Conservation (phyloP, 2,113 vertebrate genomes). For the Hemiscyllium ocellatum region DNA sequence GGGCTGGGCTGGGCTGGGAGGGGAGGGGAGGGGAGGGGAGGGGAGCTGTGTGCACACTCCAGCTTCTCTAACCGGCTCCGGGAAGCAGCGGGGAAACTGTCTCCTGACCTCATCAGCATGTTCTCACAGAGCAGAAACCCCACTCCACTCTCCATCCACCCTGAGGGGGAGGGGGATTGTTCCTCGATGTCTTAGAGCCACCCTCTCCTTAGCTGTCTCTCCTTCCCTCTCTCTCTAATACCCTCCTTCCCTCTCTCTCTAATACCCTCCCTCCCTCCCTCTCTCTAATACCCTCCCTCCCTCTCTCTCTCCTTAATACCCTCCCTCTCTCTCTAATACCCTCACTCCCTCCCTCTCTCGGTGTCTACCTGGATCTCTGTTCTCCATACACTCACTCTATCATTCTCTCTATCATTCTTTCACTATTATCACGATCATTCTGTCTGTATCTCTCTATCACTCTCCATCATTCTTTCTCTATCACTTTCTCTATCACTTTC, state of each 20-base stretch:
- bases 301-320: too few species aligned
- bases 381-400: not conserved
- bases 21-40: not conserved
- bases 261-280: too few species aligned
- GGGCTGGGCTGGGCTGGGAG: not conserved
- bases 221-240: not conserved
- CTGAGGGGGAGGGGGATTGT: not conserved
- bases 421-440: too few species aligned
- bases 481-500: not conserved
- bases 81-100: not conserved
- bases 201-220: not conserved
- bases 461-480: too few species aligned
- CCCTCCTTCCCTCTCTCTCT: not conserved
- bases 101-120: not conserved
- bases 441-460: too few species aligned
- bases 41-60: not conserved
- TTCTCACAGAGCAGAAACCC: not conserved
- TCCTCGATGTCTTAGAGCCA: not conserved
- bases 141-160: not conserved
- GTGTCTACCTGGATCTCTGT: too few species aligned
- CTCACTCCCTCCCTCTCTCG: not conserved
- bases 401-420: too few species aligned
- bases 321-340: too few species aligned
- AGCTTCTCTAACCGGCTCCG: not conserved
- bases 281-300: too few species aligned